phyloP scores from a whole-genome alignment of 2,113 vertebrate species.

The Oncorhynchus kisutch region DNA sequence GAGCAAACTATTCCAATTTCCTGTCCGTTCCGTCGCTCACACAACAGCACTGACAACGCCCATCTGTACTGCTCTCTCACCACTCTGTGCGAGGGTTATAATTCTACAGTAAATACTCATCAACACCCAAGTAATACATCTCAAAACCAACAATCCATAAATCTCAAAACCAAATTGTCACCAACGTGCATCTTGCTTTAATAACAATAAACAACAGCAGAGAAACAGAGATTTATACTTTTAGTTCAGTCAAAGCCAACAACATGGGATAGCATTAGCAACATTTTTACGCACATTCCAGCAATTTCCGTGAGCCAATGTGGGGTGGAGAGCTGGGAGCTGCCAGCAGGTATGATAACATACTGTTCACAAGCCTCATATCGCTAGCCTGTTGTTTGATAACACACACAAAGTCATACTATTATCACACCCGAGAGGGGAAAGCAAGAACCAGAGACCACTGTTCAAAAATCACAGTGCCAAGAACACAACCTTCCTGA shows the following conservation, averaged over 20 bases:
- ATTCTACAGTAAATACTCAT: too few relatives aligned
- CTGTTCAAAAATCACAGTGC: slow-evolving; percentile 29
- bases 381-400: slow-evolving; percentile 33
- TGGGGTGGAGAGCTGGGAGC: slow-evolving; percentile 11
- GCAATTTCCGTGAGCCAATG: slow-evolving; percentile 28
- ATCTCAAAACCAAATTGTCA: too few relatives aligned
- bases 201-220: background rate
- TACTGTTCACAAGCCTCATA: slow-evolving; percentile 31
- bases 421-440: slow-evolving; percentile 38
- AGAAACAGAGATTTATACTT: slow-evolving; percentile 18
- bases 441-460: slow-evolving; percentile 28
- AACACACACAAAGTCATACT: slow-evolving; percentile 29
- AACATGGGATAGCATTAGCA: slow-evolving; percentile 20
- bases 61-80: slow-evolving; percentile 22
- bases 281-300: slow-evolving; percentile 7
- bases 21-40: slow-evolving; percentile 41
- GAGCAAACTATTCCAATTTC: slow-evolving; percentile 53
- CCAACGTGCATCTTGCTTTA: slow-evolving; percentile 1
- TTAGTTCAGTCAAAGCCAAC: slow-evolving; percentile 31
- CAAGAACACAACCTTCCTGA: slow-evolving; percentile 43
- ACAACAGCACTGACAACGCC: slow-evolving; percentile 62
- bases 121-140: background rate
- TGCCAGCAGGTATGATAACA: slow-evolving; percentile 25
- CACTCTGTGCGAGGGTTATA: background rate
- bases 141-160: background rate